Percentiles rank a stretch among this genome's conserved stretches.
Evolutionary conservation across 2,113 vertebrate species (phyloP).

Genomic region (Eublepharis macularius): DNA sequence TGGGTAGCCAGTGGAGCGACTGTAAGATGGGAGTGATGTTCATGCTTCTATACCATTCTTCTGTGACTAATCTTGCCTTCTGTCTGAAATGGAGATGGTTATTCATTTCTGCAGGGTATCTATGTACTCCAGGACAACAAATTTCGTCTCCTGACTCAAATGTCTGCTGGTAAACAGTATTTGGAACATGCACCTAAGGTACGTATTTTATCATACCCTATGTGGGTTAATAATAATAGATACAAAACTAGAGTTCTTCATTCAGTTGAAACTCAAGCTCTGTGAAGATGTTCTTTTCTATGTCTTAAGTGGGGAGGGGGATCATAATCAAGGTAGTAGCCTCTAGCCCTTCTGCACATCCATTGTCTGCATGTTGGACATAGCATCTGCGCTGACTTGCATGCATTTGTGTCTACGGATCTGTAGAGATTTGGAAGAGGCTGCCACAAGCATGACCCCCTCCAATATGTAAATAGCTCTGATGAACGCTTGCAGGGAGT

Average conservation of each 20-base stretch:
- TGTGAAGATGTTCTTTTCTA: background rate
- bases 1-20: too few species aligned
- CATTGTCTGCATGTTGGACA: background rate
- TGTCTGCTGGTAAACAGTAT: conserved; percentile 93
- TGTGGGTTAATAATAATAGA: background rate
- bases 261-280: background rate
- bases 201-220: conserved; percentile 13
- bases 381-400: background rate
- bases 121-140: conserved; percentile 97
- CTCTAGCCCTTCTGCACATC: background rate
- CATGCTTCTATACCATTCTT: background rate
- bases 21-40: too few species aligned
- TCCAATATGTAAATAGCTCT: too few species aligned
- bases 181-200: conserved; percentile 95
- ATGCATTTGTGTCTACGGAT: background rate
- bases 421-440: background rate
- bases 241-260: conserved; percentile 1
- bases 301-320: background rate
- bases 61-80: background rate
- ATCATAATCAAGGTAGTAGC: background rate
- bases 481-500: too few species aligned
- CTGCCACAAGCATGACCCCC: too few species aligned
- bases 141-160: conserved; percentile 88
- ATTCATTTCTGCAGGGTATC: conserved; percentile 82
- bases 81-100: background rate